Percentiles rank a stretch among this genome's conserved stretches.
Conservation (phyloP, 2,888 invertebrate genomes). For the Rhyacophila evoluta region DNA sequence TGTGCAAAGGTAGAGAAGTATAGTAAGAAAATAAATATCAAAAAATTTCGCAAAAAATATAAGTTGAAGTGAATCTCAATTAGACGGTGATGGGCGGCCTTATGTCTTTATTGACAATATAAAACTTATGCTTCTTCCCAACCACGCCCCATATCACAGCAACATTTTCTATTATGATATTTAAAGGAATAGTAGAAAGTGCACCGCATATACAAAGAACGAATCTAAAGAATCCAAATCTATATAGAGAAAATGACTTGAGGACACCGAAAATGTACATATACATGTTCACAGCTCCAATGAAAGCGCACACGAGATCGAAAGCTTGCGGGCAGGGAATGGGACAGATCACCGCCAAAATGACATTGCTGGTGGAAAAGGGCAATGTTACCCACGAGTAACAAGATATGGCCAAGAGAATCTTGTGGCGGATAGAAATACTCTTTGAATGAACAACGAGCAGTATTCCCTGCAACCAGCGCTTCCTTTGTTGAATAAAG, state of each 20-base stretch:
- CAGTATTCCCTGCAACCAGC: slow-evolving; percentile 95
- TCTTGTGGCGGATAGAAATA: slow-evolving; percentile 83
- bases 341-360: slow-evolving; percentile 87
- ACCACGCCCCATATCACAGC: slow-evolving; percentile 95
- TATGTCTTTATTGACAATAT: slow-evolving; percentile 94
- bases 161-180: slow-evolving; percentile 93
- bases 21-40: slow-evolving; percentile 25
- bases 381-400: slow-evolving; percentile 98
- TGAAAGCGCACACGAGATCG: slow-evolving; percentile 90
- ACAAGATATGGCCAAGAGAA: slow-evolving; percentile 87
- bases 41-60: slow-evolving; percentile 13
- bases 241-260: slow-evolving; percentile 92
- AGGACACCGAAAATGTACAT: slow-evolving; percentile 99
- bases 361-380: slow-evolving; percentile 88
- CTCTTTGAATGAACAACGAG: slow-evolving; percentile 88
- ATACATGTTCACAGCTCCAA: slow-evolving; percentile 94
- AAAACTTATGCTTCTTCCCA: slow-evolving; percentile 96
- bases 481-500: slow-evolving; percentile 94
- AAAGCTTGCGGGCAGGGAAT: slow-evolving; percentile 86
- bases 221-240: slow-evolving; percentile 85
- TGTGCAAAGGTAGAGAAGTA: slow-evolving; percentile 27
- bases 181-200: slow-evolving; percentile 91
- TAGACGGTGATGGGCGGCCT: slow-evolving; percentile 77
- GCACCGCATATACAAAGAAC: slow-evolving; percentile 86
- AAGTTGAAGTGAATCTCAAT: neutral